Base-by-base conservation (phyloP, 2,113 vertebrate species). In the Illadopsis cleaveri region DNA sequence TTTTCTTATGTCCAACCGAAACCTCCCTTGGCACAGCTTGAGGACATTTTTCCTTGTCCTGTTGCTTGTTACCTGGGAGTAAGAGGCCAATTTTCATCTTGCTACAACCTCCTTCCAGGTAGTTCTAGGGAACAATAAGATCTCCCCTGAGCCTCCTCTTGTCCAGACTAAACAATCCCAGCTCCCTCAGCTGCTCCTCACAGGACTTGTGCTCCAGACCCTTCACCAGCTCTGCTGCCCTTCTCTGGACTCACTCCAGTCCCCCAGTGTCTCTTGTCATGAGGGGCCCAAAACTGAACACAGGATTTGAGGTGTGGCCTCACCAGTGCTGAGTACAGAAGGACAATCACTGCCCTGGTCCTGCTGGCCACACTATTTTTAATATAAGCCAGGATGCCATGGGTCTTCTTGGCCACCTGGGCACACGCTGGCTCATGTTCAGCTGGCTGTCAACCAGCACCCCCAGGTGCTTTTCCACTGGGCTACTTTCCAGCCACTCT, bases 201-300 rank as follows among this genome's bases (percentile, higher is more conserved):
- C 0, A 45, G 19, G 19, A 58, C 21, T 76, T 3, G 3, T 35
- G n/a, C 18, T 61, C 22, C 70, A 76, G 47, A 54, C 21, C 18
- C 35, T 48, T 61, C 47, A 4, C 30, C 54, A 61, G 38, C 61
- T 31, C 3, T 0, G 0, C 0, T 69, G 70, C 21, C 79, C n/a
- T 76, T 69, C 69, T 51, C 40, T 42, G 45, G n/a, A 48, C 30
- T 1, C 1, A 0, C 6, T 76, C 21, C 70, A 68, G 33, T 24
- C 0, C 61, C n/a, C 60, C 53, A 23, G 0, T 61, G 40, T 22
- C 24, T 40, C 45, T 9, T 47, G 54, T 2, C 0, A 0, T 11
- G 47, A 69, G 21, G 15, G 40, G n/a, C 53, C 28, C 45, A 40
- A 28, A 75, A 53, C 16, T 22, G 70, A 4, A 35, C 33, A 53